phyloP scores from a whole-genome alignment of 2,888 invertebrate genomes.

The Encarsia formosa region DNA sequence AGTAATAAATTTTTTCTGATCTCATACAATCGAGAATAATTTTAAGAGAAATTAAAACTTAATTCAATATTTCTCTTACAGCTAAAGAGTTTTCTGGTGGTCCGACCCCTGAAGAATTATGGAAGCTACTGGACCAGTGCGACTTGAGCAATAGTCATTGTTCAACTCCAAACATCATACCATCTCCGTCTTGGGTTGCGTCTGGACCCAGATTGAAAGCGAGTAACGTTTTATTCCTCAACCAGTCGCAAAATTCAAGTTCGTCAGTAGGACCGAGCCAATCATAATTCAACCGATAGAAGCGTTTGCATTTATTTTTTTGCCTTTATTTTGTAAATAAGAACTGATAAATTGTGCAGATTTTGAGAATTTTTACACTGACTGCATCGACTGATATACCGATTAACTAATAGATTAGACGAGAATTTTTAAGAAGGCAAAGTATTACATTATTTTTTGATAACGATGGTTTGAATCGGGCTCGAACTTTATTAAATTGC shows the following conservation, averaged over 20 bases:
- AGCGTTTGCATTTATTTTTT: conserved; percentile 21
- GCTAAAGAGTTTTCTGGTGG: conserved; percentile 71
- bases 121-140: conserved; percentile 88
- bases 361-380: conserved; percentile 15
- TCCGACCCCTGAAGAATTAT: conserved; percentile 87
- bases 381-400: conserved; percentile 5
- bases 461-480: conserved; percentile 22
- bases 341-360: conserved; percentile 18
- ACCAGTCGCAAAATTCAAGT: conserved; percentile 53
- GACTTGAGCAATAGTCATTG: conserved; percentile 79
- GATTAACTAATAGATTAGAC: conserved; percentile 7
- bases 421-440: conserved; percentile 6
- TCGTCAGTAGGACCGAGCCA: conserved; percentile 37
- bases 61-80: conserved; percentile 29
- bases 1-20: conserved; percentile 14
- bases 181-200: conserved; percentile 59
- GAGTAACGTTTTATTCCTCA: conserved; percentile 62
- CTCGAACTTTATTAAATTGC: conserved; percentile 26
- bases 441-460: conserved; percentile 13
- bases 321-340: conserved; percentile 24
- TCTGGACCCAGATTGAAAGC: conserved; percentile 54
- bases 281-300: conserved; percentile 28
- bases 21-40: not conserved
- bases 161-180: conserved; percentile 77
- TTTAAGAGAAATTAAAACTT: not conserved